These are phyloP conservation scores for Coptodon bakossiorum DNA, from an alignment of 2,113 vertebrate genomes.

Conservation along the genomic window DNA sequence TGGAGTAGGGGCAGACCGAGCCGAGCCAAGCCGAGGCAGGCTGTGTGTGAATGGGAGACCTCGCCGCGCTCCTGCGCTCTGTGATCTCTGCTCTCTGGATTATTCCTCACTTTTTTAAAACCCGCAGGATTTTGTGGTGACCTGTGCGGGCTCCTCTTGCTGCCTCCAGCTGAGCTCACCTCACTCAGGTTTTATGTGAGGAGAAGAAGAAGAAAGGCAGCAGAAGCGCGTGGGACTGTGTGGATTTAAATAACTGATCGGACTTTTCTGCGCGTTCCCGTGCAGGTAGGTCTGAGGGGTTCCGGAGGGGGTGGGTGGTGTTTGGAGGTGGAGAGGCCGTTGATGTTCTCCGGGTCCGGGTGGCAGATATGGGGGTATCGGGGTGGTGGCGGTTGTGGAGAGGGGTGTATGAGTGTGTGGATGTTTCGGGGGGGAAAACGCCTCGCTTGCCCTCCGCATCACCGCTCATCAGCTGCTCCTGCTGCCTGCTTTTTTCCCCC, in stretches of 20 bases:
- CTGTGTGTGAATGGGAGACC: slow-evolving; percentile 24
- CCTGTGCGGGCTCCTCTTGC: neutral
- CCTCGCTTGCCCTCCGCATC: slow-evolving; percentile 33
- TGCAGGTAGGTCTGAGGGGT: slow-evolving; percentile 35
- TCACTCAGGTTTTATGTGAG: neutral
- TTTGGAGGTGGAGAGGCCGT: neutral
- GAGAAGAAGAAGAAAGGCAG: neutral
- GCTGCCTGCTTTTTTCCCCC: accelerated
- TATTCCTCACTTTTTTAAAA: neutral
- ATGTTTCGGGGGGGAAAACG: slow-evolving; percentile 43
- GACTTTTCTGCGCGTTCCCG: slow-evolving; percentile 23
- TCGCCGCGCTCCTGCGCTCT: neutral
- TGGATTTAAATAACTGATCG: slow-evolving; percentile 41
- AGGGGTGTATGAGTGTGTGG: neutral
- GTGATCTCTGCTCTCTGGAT: slow-evolving; percentile 11
- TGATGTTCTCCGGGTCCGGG: neutral
- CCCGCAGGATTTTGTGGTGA: neutral
- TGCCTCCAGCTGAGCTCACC: neutral
- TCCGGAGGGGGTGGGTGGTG: neutral
- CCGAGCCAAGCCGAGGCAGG: slow-evolving; percentile 40
- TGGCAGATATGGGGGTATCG: neutral
- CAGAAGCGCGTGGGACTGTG: slow-evolving; percentile 18
- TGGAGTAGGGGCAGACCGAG: slow-evolving; percentile 23
- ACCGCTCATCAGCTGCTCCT: neutral
- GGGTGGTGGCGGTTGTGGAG: neutral